phyloP scores from a whole-genome alignment of 2,888 invertebrate genomes.

The Ennomos erosarius region DNA sequence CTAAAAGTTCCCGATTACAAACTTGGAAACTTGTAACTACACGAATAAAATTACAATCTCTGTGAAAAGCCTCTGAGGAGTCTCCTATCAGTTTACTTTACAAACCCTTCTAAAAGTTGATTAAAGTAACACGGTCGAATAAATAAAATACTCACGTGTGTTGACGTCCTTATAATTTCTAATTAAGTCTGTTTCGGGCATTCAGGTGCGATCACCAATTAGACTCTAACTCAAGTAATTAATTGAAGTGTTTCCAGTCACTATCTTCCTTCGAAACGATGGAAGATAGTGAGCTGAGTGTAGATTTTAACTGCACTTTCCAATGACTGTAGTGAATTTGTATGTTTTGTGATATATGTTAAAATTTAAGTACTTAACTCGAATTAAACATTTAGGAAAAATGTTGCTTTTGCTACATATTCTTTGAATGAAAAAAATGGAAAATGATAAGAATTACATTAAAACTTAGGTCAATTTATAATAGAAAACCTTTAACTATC shows the following conservation, averaged over 20 bases:
- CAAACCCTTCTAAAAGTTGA: constrained; percentile 61
- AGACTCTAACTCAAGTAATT: constrained; percentile 23
- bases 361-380: not conserved
- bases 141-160: constrained; percentile 62
- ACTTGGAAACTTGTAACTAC: constrained; percentile 62
- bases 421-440: too few relatives aligned
- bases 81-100: constrained; percentile 58
- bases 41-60: constrained; percentile 64
- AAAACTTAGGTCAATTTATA: too few relatives aligned
- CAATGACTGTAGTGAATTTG: not conserved
- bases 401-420: too few relatives aligned
- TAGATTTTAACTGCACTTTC: constrained; percentile 4
- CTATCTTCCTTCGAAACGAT: too few relatives aligned
- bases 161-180: constrained; percentile 51
- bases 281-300: not conserved
- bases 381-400: not conserved
- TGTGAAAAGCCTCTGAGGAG: constrained; percentile 59
- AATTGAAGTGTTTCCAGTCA: constrained; percentile 15
- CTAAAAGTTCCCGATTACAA: constrained; percentile 77
- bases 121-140: constrained; percentile 65
- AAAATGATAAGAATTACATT: too few relatives aligned
- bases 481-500: not conserved
- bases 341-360: not conserved
- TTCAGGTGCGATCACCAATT: constrained; percentile 23
- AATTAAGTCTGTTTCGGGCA: constrained; percentile 26